phyloP scores from a whole-genome alignment of 2,797 vertebrate species.

The Sphaeramia orbicularis region DNA sequence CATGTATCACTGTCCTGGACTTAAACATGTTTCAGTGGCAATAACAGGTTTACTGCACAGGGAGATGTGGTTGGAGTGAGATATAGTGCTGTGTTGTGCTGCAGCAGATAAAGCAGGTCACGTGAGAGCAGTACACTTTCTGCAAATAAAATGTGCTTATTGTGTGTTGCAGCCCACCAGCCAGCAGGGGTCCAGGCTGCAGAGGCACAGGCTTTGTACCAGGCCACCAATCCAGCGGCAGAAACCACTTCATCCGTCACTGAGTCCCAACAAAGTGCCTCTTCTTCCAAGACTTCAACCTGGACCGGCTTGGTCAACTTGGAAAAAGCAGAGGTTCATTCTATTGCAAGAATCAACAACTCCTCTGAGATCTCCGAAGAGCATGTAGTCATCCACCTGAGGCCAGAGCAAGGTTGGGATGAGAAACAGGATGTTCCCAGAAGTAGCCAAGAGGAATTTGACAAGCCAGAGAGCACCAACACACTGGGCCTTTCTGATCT shows the following conservation, averaged over 20 bases:
- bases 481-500: conserved; percentile 42
- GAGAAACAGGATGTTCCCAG: conserved; percentile 20
- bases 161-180: conserved; percentile 75
- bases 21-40: conserved; percentile 12
- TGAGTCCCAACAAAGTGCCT: conserved; percentile 44
- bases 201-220: conserved; percentile 55
- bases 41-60: background rate
- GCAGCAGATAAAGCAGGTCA: conserved; percentile 37
- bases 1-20: conserved; percentile 17
- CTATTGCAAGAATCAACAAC: conserved; percentile 62
- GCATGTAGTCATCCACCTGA: conserved; percentile 81
- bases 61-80: conserved; percentile 2
- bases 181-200: conserved; percentile 67
- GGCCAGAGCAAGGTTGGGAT: conserved; percentile 58
- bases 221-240: conserved; percentile 36
- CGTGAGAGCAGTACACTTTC: conserved; percentile 8
- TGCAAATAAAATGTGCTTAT: conserved; percentile 30
- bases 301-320: conserved; percentile 77
- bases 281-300: conserved; percentile 65
- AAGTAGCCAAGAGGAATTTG: conserved; percentile 30
- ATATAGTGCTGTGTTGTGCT: conserved; percentile 6
- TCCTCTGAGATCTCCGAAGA: conserved; percentile 85
- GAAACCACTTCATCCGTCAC: conserved; percentile 46
- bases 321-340: conserved; percentile 64
- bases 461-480: conserved; percentile 33